Evolutionary conservation across 2,797 vertebrate species (phyloP).

Genomic region (Lagodon rhomboides): DNA sequence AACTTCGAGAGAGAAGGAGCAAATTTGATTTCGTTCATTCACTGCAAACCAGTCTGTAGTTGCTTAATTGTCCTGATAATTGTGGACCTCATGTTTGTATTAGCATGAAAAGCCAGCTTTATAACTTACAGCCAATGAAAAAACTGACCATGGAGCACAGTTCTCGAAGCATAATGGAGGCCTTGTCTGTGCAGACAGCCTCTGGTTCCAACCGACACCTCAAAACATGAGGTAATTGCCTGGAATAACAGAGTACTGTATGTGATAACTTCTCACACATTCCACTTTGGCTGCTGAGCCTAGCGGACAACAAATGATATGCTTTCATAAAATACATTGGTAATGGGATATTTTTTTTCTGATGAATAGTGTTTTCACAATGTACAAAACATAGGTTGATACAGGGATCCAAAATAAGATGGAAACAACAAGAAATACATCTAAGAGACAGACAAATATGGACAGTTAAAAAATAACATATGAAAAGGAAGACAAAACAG

Average conservation of each 20-base stretch:
- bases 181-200: slow-evolving; percentile 61
- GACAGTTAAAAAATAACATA: too few relatives aligned
- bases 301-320: neutral
- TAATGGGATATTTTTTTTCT: too few relatives aligned
- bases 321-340: neutral
- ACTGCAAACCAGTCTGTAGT: slow-evolving; percentile 1
- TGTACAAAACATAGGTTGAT: too few relatives aligned
- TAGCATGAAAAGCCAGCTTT: slow-evolving; percentile 53
- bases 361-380: too few relatives aligned
- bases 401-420: too few relatives aligned
- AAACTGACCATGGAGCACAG: slow-evolving; percentile 13
- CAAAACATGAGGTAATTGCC: slow-evolving; percentile 53
- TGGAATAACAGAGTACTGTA: slow-evolving; percentile 44
- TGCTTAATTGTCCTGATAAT: slow-evolving; percentile 32
- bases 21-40: neutral
- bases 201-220: slow-evolving; percentile 61
- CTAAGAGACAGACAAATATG: too few relatives aligned
- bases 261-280: slow-evolving; percentile 36
- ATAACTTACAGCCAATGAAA: slow-evolving; percentile 31
- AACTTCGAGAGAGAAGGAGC: neutral
- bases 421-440: too few relatives aligned
- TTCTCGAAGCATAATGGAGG: slow-evolving; percentile 46
- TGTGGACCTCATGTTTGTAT: slow-evolving; percentile 44
- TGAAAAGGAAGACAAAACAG: too few relatives aligned
- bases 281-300: neutral